phyloP scores from a whole-genome alignment of 2,888 invertebrate genomes.

The Heteromyza rotundicornis region DNA sequence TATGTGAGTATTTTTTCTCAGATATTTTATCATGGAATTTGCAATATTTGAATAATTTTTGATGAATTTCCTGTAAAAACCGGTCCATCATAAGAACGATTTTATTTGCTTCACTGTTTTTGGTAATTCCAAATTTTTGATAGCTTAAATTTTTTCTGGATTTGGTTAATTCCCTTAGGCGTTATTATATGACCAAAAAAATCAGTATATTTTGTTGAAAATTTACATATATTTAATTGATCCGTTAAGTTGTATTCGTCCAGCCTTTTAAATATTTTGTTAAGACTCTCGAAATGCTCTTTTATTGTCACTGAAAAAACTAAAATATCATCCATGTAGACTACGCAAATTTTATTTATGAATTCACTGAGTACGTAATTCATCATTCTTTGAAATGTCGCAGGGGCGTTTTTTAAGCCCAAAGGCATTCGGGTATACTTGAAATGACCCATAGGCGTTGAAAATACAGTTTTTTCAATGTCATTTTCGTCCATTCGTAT shows the following conservation, averaged over 20 bases:
- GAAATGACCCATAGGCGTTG: constrained; percentile 10
- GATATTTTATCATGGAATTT: too few relatives aligned
- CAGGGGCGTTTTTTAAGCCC: constrained; percentile 7
- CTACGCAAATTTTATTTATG: constrained; percentile 5
- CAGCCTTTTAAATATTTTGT: constrained; percentile 23
- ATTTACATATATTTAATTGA: constrained; percentile 36
- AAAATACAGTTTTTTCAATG: constrained; percentile 24
- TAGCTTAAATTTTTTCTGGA: constrained; percentile 31
- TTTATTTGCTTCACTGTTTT: constrained; percentile 30
- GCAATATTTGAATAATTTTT: too few relatives aligned
- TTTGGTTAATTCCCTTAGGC: constrained; percentile 36
- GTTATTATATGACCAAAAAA: constrained; percentile 34
- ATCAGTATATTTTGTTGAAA: constrained; percentile 35
- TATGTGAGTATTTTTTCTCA: constrained; percentile 20
- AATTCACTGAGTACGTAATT: neutral
- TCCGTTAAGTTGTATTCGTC: constrained; percentile 22
- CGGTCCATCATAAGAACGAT: constrained; percentile 28
- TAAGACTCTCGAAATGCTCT: constrained; percentile 24
- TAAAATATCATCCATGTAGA: constrained; percentile 7
- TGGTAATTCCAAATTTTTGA: constrained; percentile 31
- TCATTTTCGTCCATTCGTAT: constrained; percentile 22
- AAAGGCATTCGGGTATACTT: constrained; percentile 6
- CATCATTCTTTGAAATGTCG: constrained; percentile 3
- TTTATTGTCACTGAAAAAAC: constrained; percentile 21
- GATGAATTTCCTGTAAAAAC: too few relatives aligned